phyloP scores from a whole-genome alignment of 2,797 vertebrate species.

The Fistularia commersonii region DNA sequence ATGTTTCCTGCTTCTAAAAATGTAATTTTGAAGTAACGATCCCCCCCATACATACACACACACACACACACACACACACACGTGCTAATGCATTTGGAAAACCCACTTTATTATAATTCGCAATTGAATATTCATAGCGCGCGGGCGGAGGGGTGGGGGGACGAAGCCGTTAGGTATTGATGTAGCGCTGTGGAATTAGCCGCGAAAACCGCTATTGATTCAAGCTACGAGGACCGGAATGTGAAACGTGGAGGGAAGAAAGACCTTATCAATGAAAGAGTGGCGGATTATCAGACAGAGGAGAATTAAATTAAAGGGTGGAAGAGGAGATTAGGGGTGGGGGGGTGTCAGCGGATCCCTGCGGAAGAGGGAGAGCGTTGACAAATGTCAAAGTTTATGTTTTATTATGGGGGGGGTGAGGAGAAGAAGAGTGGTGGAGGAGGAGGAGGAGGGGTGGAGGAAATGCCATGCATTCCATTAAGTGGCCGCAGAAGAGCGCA shows the following conservation, averaged over 20 bases:
- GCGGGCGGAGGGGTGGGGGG: slow-evolving; percentile 45
- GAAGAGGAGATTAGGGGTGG: slow-evolving; percentile 54
- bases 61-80: too few relatives aligned
- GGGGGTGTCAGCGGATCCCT: too few relatives aligned
- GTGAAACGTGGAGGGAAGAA: slow-evolving; percentile 14
- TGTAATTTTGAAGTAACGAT: slow-evolving; percentile 24
- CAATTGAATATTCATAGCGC: slow-evolving; percentile 66
- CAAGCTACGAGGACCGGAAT: slow-evolving; percentile 22
- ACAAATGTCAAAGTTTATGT: slow-evolving; percentile 73
- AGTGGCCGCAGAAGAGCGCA: slow-evolving; percentile 14
- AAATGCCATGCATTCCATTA: too few relatives aligned
- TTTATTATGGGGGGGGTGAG: slow-evolving; percentile 56
- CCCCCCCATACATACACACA: too few relatives aligned
- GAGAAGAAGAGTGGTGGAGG: slow-evolving; percentile 14
- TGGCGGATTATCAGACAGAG: slow-evolving; percentile 59
- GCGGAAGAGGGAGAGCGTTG: too few relatives aligned
- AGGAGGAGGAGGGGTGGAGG: slow-evolving; percentile 11
- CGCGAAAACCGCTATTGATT: slow-evolving; percentile 66
- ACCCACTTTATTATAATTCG: slow-evolving; percentile 57
- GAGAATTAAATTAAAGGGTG: slow-evolving; percentile 63
- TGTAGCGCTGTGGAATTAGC: slow-evolving; percentile 67
- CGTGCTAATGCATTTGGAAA: slow-evolving; percentile 58
- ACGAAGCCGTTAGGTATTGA: slow-evolving; percentile 57
- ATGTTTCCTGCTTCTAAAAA: slow-evolving; percentile 19
- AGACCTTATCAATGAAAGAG: slow-evolving; percentile 22